Evolutionary conservation across 2,888 invertebrate genomes (phyloP), one percentile per base, ranked within the genome.

Genomic region (Blomia tropicalis): DNA sequence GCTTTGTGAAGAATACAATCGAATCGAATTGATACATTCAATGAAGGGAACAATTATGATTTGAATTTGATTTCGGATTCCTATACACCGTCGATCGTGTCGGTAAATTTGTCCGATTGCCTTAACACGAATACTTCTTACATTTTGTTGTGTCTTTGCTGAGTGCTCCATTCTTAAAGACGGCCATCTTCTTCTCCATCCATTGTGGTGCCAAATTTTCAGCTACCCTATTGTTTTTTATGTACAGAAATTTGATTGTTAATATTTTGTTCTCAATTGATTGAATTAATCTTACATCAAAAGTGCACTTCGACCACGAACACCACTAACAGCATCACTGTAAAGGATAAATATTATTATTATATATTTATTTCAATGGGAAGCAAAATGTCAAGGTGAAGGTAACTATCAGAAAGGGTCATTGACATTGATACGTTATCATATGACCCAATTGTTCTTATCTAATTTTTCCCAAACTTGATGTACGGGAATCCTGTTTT

Each of bases 151-250:
- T 30, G 60, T 69, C 68, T 29, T 65, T 54, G 11, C 67, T 65
- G 11, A 69, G 64, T 23, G 68, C 69, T 1, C 66, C 68, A n/a
- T 65, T 65, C 41, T 69, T 69, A 53, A 69, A 68, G 5, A 69
- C 67, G 43, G 66, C 67, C 67, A 69, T 67, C 36, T 69, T 69
- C 29, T 65, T 64, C 47, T 65, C 64, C 69, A 69, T 69, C 67
- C 67, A 66, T 19, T 63, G 66, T 27, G 69, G 69, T n/a, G 67
- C 60, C 19, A 69, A 36, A 59, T 69, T 69, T 44, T 69, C 69
- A 5, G 69, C 63, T 17, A 69, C 67, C 14, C 69, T 69, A 53
- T n/a, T n/a, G n/a, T n/a, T n/a, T n/a, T n/a, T n/a, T n/a, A n/a
- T n/a, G n/a, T n/a, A n/a, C n/a, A n/a, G 2, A 53, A 54, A 41